These are phyloP conservation scores for Tridacna crocea DNA, from an alignment of 2,888 invertebrate species.

Conservation along the genomic window DNA sequence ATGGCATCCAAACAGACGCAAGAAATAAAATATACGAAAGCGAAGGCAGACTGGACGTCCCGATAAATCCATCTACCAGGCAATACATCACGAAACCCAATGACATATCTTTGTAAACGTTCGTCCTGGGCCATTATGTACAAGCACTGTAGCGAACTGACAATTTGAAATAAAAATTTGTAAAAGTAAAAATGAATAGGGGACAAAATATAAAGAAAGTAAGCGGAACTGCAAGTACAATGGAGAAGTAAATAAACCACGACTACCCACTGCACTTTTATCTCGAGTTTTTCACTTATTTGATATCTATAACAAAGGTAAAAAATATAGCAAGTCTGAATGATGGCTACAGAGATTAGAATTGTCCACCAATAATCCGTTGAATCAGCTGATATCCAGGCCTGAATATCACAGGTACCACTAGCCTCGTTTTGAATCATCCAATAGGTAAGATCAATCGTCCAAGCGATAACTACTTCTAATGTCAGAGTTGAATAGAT, in stretches of 20 bases:
- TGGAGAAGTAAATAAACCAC: neutral
- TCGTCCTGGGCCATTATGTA: neutral
- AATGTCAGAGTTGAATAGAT: neutral
- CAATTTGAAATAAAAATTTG: constrained; percentile 1
- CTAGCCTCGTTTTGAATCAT: constrained; percentile 6
- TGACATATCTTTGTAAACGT: neutral
- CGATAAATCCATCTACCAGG: neutral
- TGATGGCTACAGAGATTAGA: too few relatives aligned
- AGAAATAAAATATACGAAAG: neutral
- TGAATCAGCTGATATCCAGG: neutral
- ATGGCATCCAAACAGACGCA: neutral
- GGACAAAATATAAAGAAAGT: constrained; percentile 4
- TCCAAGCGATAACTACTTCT: neutral
- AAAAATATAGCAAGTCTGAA: neutral
- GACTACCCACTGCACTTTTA: neutral
- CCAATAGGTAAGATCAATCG: constrained; percentile 4
- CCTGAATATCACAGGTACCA: neutral
- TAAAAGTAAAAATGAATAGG: neutral
- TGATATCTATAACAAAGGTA: constrained; percentile 1
- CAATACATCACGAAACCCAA: neutral
- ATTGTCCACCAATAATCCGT: constrained; percentile 7
- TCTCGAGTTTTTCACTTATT: neutral
- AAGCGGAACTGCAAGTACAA: neutral
- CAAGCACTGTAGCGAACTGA: neutral
- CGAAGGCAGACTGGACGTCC: neutral